These are phyloP conservation scores for Macrobrachium rosenbergii DNA, from an alignment of 1,140 invertebrate species.

Conservation along the genomic window DNA sequence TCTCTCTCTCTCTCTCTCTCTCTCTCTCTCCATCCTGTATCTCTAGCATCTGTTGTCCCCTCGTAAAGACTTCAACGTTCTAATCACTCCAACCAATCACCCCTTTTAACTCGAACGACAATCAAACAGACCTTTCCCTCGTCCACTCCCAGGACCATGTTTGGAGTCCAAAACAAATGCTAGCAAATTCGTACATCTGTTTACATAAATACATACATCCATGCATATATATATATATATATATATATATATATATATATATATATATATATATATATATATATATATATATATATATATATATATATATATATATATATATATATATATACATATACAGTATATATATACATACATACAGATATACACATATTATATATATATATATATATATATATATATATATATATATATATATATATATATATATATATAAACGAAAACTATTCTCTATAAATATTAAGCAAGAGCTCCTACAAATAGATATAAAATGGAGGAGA, in stretches of 20 bases:
- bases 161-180: neutral
- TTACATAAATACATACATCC: neutral
- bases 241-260: neutral
- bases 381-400: neutral
- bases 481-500: too few species aligned
- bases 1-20: slow-evolving; percentile 35
- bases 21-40: slow-evolving; percentile 24
- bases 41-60: slow-evolving; percentile 9
- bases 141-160: neutral
- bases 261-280: neutral
- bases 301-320: neutral
- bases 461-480: too few species aligned
- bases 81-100: too few species aligned
- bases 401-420: slow-evolving; percentile 22
- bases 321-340: neutral
- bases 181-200: too few species aligned
- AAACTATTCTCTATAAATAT: neutral
- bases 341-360: neutral
- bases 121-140: neutral
- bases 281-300: neutral
- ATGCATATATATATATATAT: neutral
- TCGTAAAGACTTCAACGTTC: too few species aligned
- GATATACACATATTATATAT: neutral
- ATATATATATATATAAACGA: neutral
- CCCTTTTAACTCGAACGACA: too few species aligned